Conservation (phyloP, 1,140 invertebrate species). For the Rhizoglyphus robini region DNA sequence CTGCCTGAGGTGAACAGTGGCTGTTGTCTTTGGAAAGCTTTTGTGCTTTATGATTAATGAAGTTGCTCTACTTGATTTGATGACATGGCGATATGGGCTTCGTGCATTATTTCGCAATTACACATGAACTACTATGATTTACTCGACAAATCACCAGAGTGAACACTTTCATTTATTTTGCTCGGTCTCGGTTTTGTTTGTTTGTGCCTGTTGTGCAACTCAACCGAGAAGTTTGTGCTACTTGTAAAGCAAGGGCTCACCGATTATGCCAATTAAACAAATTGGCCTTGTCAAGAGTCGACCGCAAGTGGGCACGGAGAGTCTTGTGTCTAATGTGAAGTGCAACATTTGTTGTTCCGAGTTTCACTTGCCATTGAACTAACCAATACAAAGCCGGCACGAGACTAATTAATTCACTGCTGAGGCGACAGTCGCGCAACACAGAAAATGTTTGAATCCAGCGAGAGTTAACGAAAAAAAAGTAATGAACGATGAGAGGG, state of each 20-base stretch:
- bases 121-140: no score
- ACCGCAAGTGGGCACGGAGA: not conserved
- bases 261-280: not conserved
- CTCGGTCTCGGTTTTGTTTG: no score
- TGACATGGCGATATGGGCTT: no score
- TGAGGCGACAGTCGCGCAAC: not conserved
- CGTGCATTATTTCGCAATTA: no score
- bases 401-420: not conserved
- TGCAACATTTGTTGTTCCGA: not conserved
- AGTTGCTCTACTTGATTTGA: slow-evolving; percentile 11
- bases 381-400: slow-evolving; percentile 1
- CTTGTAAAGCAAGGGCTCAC: slow-evolving; percentile 1
- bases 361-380: not conserved
- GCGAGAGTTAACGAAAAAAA: not conserved
- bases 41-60: slow-evolving; percentile 8
- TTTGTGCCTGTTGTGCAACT: not conserved
- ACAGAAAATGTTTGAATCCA: not conserved
- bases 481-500: slow-evolving; percentile 5
- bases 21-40: not conserved
- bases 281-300: not conserved
- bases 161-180: no score
- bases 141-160: no score
- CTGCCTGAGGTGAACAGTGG: not conserved
- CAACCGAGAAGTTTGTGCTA: not conserved
- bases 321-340: not conserved